These are phyloP conservation scores for Rutilus rutilus DNA, from an alignment of 2,113 vertebrate genomes.

Conservation along the genomic window DNA sequence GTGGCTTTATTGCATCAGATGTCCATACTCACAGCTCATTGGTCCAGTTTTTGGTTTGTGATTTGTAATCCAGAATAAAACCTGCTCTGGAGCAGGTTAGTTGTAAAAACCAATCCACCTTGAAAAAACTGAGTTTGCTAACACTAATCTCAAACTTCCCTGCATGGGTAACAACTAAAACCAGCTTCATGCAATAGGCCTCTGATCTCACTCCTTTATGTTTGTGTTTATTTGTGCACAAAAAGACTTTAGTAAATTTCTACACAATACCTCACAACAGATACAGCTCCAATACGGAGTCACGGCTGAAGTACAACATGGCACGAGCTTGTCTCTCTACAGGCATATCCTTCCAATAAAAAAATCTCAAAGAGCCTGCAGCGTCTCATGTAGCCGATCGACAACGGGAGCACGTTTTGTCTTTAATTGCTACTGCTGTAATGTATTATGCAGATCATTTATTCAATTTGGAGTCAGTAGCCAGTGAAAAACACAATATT, in stretches of 20 bases:
- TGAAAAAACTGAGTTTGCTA: too few relatives aligned
- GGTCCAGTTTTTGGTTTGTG: too few relatives aligned
- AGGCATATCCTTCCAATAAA: not conserved
- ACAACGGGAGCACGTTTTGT: conserved; percentile 17
- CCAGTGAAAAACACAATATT: conserved; percentile 57
- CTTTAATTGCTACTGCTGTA: conserved; percentile 32
- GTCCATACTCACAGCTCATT: too few relatives aligned
- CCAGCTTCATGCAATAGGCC: not conserved
- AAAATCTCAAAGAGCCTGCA: not conserved
- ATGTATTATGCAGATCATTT: conserved; percentile 69
- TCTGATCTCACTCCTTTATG: not conserved
- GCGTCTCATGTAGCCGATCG: not conserved
- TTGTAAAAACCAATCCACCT: too few relatives aligned
- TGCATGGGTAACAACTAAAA: not conserved
- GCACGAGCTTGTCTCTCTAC: not conserved
- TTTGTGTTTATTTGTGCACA: not conserved
- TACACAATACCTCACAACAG: not conserved
- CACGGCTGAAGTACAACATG: not conserved
- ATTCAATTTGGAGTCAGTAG: conserved; percentile 68
- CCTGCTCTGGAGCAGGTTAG: too few relatives aligned
- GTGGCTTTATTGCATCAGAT: too few relatives aligned
- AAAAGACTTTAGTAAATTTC: not conserved
- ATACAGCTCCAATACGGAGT: not conserved
- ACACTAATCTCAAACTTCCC: too few relatives aligned
- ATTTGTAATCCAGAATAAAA: too few relatives aligned